Evolutionary conservation across 2,797 vertebrate genomes (phyloP).

Genomic region (Pipistrellus pygmaeus): DNA sequence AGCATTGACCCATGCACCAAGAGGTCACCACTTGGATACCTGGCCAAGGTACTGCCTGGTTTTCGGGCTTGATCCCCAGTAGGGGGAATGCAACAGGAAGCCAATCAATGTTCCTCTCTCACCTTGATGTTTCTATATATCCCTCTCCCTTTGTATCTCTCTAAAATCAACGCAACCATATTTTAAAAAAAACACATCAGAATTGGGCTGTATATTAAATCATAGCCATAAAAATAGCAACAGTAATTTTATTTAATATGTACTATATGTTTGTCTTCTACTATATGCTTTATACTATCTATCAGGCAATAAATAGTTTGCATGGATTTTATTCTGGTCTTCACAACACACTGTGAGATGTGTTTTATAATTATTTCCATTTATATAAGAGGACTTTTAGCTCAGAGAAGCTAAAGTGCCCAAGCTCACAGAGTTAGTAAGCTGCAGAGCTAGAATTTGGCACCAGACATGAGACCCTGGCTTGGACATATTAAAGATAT

Average conservation of each 20-base stretch:
- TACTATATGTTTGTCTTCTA: background rate
- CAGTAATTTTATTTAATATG: background rate
- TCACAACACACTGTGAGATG: background rate
- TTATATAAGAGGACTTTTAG: background rate
- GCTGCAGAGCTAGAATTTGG: background rate
- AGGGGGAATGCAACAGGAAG: no score
- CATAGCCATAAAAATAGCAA: background rate
- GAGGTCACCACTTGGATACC: no score
- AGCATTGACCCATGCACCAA: no score
- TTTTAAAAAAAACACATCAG: no score
- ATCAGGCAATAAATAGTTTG: background rate
- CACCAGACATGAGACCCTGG: background rate
- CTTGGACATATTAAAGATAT: background rate
- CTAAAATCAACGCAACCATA: no score
- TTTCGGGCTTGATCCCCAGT: no score
- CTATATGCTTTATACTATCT: background rate
- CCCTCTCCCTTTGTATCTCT: no score
- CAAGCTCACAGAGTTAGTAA: background rate
- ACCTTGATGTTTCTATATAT: no score
- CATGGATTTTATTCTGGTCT: background rate
- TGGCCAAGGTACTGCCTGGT: no score
- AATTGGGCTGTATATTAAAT: background rate
- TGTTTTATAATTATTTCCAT: background rate
- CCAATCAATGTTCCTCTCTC: no score
- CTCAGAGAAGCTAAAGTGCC: background rate